Base-by-base conservation (phyloP, 1,140 invertebrate genomes). In the Pogonus chalceus region DNA sequence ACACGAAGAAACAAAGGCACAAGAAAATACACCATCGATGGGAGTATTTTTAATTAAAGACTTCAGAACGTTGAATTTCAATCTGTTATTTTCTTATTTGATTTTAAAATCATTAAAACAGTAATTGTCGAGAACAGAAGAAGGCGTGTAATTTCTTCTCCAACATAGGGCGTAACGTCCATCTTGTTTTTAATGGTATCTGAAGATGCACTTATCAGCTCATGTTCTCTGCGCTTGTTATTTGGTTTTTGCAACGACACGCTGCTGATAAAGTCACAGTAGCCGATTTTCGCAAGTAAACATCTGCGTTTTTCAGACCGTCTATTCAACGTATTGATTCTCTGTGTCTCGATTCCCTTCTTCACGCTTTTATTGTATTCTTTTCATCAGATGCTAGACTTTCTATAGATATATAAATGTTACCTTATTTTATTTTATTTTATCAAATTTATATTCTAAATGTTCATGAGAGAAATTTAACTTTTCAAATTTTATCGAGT, bases 181-280 rank as follows among this genome's bases (percentile, higher is more conserved):
- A 43, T 43, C 37, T 43, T 16, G 7, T 7, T 43, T 43, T 18
- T 43, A 43, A 43, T 43, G 18, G 37, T 43, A 43, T 43, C 37
- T 7, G 37, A 43, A 43, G 37, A 43, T 16, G 37, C 37, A 43
- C 37, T 43, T 43, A 43, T 43, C 37, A 43, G 37, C 7, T 43
- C 37, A 43, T 43, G 37, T 43, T 43, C 37, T 7, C 37, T 12
- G 18, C 37, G 37, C 37, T 43, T 43, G 37, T 43, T 43, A 43
- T 43, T 43, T 43, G 18, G 7, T 43, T 43, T 43, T 18, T 43
- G 37, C 37, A 43, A 7, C 37, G 37, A 7, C 37, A 43, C 9
- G 7, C 37, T n/a, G 37, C 37, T 16, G 9, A 43, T 18, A 43
- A 18, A 9, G 37, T 4, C 4, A 14, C 26, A 7, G 26, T 31